Percentiles rank a stretch among this genome's conserved stretches.
These are phyloP conservation scores for Cephus nigrinus DNA, from an alignment of 2,888 invertebrate species.

Conservation along the genomic window DNA sequence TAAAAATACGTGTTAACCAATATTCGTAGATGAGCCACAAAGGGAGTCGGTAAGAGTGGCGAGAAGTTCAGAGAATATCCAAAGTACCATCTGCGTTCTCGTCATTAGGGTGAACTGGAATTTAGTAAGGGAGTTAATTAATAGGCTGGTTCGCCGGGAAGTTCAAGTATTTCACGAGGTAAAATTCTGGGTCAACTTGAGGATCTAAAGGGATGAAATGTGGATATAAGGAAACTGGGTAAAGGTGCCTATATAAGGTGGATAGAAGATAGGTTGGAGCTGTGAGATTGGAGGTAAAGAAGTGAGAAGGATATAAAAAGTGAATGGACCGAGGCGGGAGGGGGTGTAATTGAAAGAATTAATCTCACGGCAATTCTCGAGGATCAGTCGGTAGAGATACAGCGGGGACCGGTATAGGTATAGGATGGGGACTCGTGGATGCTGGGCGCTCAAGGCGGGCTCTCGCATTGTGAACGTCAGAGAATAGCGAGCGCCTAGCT, in stretches of 20 bases:
- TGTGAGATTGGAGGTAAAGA: conserved; percentile 1
- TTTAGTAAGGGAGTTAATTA: not conserved
- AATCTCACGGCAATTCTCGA: conserved; percentile 37
- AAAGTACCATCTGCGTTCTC: not conserved
- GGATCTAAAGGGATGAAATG: not conserved
- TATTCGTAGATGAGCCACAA: not conserved
- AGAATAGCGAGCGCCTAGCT: conserved; percentile 28
- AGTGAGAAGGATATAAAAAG: not conserved
- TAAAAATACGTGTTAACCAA: not conserved
- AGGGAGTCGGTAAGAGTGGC: not conserved
- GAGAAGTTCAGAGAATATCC: not conserved
- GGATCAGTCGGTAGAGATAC: conserved; percentile 12
- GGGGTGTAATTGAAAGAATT: conserved; percentile 25
- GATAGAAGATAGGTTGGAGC: not conserved
- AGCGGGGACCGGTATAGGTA: not conserved
- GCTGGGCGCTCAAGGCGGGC: conserved; percentile 17
- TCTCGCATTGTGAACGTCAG: conserved; percentile 31
- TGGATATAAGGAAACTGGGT: not conserved
- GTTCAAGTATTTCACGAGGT: not conserved
- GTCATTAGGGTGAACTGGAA: not conserved
- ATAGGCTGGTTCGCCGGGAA: not conserved
- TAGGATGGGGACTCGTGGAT: conserved; percentile 7
- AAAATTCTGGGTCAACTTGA: not conserved
- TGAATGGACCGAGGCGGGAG: not conserved
- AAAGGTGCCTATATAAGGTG: not conserved